These are phyloP conservation scores for Nymphalis polychloros DNA, from an alignment of 2,888 invertebrate species.

Conservation along the genomic window DNA sequence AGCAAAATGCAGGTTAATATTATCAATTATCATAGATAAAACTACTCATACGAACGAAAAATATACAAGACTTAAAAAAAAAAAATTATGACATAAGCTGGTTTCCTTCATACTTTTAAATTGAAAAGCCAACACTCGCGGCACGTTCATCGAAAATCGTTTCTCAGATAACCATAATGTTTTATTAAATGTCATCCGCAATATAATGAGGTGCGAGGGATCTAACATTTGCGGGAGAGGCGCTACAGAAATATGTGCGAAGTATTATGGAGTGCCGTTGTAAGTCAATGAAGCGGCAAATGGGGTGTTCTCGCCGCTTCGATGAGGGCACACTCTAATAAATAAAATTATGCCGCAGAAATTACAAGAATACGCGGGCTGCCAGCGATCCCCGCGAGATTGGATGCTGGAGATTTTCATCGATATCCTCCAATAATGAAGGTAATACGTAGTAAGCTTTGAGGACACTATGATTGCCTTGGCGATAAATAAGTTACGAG, in stretches of 20 bases:
- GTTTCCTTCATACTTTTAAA: constrained; percentile 30
- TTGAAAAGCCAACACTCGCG: constrained; percentile 37
- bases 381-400: constrained; percentile 73
- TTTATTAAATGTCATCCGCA: constrained; percentile 81
- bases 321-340: constrained; percentile 77
- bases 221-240: constrained; percentile 68
- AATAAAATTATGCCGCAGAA: constrained; percentile 81
- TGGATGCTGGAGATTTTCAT: constrained; percentile 76
- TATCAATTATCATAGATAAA: neutral
- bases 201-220: constrained; percentile 80
- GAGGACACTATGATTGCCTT: constrained; percentile 42
- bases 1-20: no score
- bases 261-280: constrained; percentile 81
- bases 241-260: constrained; percentile 81
- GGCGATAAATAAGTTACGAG: constrained; percentile 14
- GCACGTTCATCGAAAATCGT: constrained; percentile 71
- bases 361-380: constrained; percentile 79
- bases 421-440: constrained; percentile 76
- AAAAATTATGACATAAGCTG: constrained; percentile 15
- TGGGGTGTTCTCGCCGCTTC: constrained; percentile 75
- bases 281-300: constrained; percentile 82
- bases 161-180: constrained; percentile 73
- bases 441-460: constrained; percentile 74
- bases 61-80: constrained; percentile 14
- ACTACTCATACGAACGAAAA: neutral